Evolutionary conservation across 2,113 vertebrate species (phyloP).

Genomic region (Mastomys natalensis): DNA sequence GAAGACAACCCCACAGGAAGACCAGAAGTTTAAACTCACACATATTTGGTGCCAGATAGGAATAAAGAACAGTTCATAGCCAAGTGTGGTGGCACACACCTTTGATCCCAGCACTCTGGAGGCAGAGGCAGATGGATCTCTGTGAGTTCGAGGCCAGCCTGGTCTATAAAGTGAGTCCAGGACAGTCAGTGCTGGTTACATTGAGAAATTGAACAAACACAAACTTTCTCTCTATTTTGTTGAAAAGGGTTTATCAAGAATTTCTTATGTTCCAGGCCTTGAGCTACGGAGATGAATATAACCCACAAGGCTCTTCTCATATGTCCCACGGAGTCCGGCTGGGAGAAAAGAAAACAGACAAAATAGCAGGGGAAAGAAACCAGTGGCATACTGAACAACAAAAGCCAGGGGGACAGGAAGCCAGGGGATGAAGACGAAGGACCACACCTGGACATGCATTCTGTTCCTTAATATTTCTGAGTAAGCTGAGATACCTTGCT

Average conservation of each 20-base stretch:
- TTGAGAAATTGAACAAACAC: too few species aligned
- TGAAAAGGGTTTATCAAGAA: not conserved
- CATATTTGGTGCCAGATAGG: not conserved
- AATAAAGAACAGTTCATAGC: not conserved
- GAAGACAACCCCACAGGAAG: too few species aligned
- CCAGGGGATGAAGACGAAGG: not conserved
- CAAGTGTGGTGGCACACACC: too few species aligned
- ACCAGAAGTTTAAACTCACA: not conserved
- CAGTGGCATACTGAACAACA: not conserved
- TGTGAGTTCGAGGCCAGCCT: too few species aligned
- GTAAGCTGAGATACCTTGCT: not conserved
- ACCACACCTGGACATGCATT: not conserved
- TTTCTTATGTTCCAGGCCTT: not conserved
- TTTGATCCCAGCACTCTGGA: too few species aligned
- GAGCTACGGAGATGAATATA: not conserved
- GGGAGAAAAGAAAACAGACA: slow-evolving; percentile 10
- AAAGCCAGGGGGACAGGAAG: not conserved
- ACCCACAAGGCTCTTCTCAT: not conserved
- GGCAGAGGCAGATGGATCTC: too few species aligned
- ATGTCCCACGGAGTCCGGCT: not conserved
- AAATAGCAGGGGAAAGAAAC: not conserved
- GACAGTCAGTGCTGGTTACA: too few species aligned
- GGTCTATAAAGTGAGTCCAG: too few species aligned
- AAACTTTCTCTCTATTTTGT: not conserved
- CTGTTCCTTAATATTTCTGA: not conserved